These are phyloP conservation scores for Nemoura dubitans DNA, from an alignment of 2,888 invertebrate species.

Conservation along the genomic window DNA sequence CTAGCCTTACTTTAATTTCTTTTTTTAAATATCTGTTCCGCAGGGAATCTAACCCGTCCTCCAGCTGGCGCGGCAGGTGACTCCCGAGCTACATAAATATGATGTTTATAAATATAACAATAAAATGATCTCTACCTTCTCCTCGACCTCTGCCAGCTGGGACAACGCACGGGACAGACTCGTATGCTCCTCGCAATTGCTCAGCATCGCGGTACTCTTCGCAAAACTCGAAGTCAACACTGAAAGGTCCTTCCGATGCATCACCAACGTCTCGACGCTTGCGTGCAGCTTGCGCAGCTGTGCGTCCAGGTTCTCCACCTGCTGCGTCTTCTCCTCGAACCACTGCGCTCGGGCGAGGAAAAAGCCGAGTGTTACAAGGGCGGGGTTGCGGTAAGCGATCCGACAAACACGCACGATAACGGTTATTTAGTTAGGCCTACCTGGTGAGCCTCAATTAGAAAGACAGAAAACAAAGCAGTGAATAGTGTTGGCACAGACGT, in stretches of 20 bases:
- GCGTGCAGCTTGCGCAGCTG: slow-evolving; percentile 87
- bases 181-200: slow-evolving; percentile 92
- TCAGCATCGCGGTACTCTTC: slow-evolving; percentile 88
- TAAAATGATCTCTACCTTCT: slow-evolving; percentile 65
- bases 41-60: not conserved
- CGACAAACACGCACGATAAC: not conserved
- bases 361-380: not conserved
- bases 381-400: not conserved
- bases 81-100: not conserved
- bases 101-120: not conserved
- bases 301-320: slow-evolving; percentile 89
- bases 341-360: slow-evolving; percentile 71
- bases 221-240: slow-evolving; percentile 82
- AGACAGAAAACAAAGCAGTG: slow-evolving; percentile 41
- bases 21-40: too few relatives aligned
- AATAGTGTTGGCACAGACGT: slow-evolving; percentile 14
- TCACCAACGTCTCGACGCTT: slow-evolving; percentile 87
- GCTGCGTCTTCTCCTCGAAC: slow-evolving; percentile 96
- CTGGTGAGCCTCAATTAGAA: slow-evolving; percentile 49
- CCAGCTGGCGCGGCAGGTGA: too few relatives aligned
- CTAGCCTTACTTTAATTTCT: too few relatives aligned
- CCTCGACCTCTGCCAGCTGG: slow-evolving; percentile 88
- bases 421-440: slow-evolving; percentile 35
- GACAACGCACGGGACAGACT: slow-evolving; percentile 89
- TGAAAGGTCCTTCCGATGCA: slow-evolving; percentile 85